phyloP scores from a whole-genome alignment of 1,140 invertebrate genomes.

The Panulirus ornatus region DNA sequence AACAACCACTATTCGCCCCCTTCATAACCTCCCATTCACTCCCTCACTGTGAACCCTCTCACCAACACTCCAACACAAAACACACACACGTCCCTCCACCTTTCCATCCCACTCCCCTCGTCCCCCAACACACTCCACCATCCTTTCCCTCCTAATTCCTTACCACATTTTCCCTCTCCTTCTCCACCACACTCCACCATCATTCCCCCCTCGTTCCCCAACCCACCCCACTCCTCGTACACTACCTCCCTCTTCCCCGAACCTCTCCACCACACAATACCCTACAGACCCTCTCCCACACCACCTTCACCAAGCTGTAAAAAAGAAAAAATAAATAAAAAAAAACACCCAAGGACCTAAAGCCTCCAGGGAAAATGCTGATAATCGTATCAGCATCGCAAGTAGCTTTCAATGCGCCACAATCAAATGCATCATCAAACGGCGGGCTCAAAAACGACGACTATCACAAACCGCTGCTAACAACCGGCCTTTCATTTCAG shows the following conservation, averaged over 20 bases:
- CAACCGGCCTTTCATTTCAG: constrained; percentile 33
- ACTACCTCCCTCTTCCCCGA: background rate
- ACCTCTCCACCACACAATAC: background rate
- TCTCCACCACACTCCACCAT: background rate
- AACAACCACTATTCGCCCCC: no score
- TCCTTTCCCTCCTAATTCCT: background rate
- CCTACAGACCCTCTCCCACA: background rate
- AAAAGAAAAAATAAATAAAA: background rate
- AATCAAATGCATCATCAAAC: constrained; percentile 62
- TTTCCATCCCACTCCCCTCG: background rate
- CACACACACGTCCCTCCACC: no score
- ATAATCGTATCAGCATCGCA: constrained; percentile 52
- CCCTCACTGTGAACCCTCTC: no score
- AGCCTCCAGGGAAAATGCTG: constrained; percentile 13
- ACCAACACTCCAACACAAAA: no score
- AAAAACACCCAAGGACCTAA: background rate
- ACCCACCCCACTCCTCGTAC: background rate
- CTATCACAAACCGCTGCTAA: constrained; percentile 47
- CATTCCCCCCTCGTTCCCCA: background rate
- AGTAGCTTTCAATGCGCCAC: constrained; percentile 28
- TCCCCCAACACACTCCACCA: background rate
- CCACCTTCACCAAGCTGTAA: background rate
- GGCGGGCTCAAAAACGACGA: background rate
- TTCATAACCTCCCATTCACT: no score
- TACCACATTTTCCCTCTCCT: constrained; percentile 4